phyloP scores from a whole-genome alignment of 2,113 vertebrate species.

The Phaethon lepturus region DNA sequence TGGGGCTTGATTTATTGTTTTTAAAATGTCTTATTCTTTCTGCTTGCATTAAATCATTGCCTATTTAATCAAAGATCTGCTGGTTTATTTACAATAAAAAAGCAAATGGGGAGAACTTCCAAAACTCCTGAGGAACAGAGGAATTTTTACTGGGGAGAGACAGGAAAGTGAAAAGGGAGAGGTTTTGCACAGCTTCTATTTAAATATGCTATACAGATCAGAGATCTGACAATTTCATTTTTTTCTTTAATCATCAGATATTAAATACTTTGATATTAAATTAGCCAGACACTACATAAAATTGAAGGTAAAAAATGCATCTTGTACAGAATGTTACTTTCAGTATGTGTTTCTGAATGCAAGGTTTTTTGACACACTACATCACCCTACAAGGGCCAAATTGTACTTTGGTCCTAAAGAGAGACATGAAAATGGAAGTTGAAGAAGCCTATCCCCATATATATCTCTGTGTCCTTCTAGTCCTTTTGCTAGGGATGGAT shows the following conservation, averaged over 20 bases:
- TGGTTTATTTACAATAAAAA: background rate
- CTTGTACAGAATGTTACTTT: background rate
- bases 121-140: background rate
- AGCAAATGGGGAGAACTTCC: background rate
- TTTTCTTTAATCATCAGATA: background rate
- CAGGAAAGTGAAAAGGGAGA: background rate
- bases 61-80: slow-evolving; percentile 21
- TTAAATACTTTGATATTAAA: background rate
- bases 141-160: background rate
- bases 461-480: background rate
- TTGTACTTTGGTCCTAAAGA: background rate
- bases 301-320: background rate
- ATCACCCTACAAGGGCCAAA: background rate
- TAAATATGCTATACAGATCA: background rate
- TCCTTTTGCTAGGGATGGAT: background rate
- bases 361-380: background rate
- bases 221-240: background rate
- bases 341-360: background rate
- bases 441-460: background rate
- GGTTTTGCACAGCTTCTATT: background rate
- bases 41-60: background rate
- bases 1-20: background rate
- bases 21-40: background rate
- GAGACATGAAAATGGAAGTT: background rate
- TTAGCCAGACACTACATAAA: background rate